Evolutionary conservation across 92 coral and sea anemone species (phyloP), one percentile per base, ranked within the genome.

Genomic region (Paragorgia papillata): DNA sequence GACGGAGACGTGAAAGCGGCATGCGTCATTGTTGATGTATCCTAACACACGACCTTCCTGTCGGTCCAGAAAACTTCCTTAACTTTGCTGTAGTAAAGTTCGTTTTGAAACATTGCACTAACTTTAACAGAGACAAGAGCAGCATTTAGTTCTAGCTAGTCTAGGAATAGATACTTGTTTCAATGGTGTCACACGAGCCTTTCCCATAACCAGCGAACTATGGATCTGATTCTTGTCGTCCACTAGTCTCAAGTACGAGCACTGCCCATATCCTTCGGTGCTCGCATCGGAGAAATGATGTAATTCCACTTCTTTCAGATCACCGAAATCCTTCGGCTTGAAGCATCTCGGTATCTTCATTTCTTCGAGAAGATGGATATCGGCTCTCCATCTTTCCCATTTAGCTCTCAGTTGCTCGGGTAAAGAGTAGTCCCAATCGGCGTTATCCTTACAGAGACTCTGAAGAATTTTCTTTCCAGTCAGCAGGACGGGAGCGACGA

Each of bases 181-280:
- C 14, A 74, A 35, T 21, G 88, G 90, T 4, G 84, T 80, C 8
- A 83, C 82, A 21, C 87, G 83, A 18, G 90, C 57, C 68, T 87
- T 87, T 46, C 79, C 88, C 88, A 83, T 83, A 48, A 76, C 66
- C 2, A 81, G 76, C 50, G 86, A 81, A 62, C 90, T 74, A 34
- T 86, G 90, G 39, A 75, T 55, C 14, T 82, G 73, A 43, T 31
- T 50, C 9, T 62, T 31, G 51, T 64, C 33, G 60, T 82, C 63
- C 75, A 31, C 61, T 3, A 82, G 14, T 50, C 86, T 17, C 58
- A 51, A 17, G 26, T 51, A 51, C 21, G 58, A 51, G 26, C 58
- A 51, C 17, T 51, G 58, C 26, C 58, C 58, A 22, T 51, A 51
- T 51, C 58, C 58, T 51, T 51, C n/a, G n/a, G n/a, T n/a, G n/a